Base-by-base conservation (phyloP, 1,140 invertebrate genomes). In the Neelides sp. region DNA sequence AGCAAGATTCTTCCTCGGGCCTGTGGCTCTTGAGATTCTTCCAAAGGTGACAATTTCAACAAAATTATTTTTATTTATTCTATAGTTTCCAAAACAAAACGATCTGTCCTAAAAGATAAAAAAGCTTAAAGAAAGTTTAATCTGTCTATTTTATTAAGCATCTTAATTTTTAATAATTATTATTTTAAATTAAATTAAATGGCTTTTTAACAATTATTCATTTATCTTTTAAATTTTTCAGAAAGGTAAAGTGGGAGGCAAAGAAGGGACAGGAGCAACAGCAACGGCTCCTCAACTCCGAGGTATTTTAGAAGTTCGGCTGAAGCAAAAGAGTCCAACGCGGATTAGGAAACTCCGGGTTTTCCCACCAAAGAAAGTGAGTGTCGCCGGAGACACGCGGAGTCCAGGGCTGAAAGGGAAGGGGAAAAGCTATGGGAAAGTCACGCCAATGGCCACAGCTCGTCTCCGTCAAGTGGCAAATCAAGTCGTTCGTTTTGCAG, bases 11-110 rank as follows among this genome's bases (percentile, higher is more conserved):
- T 19, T 54, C 12, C 44, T 61, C 2, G 59, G 59, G 12, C 59
- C 59, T 8, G 59, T 61, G 13, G 55, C 55, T 17, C 48, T 61
- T 23, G 55, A 61, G 44, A 61, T 61, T 27, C 32, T 60, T 12
- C 58, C 58, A 47, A 59, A 54, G 44, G 57, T 51, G 35, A 37
- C 23, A n/a, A n/a, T n/a, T n/a, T n/a, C n/a, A n/a, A n/a, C n/a
- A n/a, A n/a, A n/a, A n/a, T n/a, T n/a, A n/a, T n/a, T n/a, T n/a
- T n/a, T n/a, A n/a, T n/a, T n/a, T n/a, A n/a, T n/a, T n/a, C n/a
- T n/a, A n/a, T n/a, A n/a, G n/a, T n/a, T n/a, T n/a, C n/a, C n/a
- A n/a, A n/a, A n/a, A n/a, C n/a, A n/a, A n/a, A n/a, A n/a, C n/a
- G n/a, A n/a, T n/a, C n/a, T n/a, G n/a, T n/a, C n/a, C n/a, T n/a